Conservation (phyloP, 2,113 vertebrate genomes). For the Onychostoma macrolepis region DNA sequence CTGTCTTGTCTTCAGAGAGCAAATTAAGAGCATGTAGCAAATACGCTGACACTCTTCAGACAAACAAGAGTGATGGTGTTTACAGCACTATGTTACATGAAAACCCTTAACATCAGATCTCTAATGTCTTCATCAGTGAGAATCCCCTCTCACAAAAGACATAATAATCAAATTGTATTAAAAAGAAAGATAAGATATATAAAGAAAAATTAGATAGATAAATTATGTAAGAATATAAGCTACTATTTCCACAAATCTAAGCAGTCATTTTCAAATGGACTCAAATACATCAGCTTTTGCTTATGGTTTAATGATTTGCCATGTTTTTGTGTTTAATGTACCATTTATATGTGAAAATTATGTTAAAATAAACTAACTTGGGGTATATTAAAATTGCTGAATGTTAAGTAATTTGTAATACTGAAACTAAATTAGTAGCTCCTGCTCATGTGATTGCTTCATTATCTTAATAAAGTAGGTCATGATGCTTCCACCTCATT, state of each 20-base stretch:
- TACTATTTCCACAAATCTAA: background rate
- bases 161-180: background rate
- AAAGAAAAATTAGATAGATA: too few species aligned
- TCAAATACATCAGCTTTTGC: background rate
- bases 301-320: background rate
- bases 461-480: background rate
- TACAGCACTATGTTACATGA: background rate
- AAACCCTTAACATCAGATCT: background rate
- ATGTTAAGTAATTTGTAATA: background rate
- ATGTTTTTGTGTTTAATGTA: background rate
- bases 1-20: conserved; percentile 19
- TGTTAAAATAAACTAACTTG: background rate
- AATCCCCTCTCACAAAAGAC: background rate
- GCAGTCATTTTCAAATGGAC: background rate
- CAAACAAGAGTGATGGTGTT: background rate
- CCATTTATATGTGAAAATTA: background rate
- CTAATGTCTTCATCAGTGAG: background rate
- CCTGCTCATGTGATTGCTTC: background rate
- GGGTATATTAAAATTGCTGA: background rate
- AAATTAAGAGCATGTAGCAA: conserved; percentile 22
- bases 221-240: background rate
- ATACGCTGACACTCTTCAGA: background rate
- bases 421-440: background rate
- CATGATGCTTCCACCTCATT: background rate
- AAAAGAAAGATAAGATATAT: background rate